Percentiles rank a stretch among this genome's conserved stretches.
phyloP scores from a whole-genome alignment of 2,888 invertebrate species.

The Kuschelorhynchus macadamiae region DNA sequence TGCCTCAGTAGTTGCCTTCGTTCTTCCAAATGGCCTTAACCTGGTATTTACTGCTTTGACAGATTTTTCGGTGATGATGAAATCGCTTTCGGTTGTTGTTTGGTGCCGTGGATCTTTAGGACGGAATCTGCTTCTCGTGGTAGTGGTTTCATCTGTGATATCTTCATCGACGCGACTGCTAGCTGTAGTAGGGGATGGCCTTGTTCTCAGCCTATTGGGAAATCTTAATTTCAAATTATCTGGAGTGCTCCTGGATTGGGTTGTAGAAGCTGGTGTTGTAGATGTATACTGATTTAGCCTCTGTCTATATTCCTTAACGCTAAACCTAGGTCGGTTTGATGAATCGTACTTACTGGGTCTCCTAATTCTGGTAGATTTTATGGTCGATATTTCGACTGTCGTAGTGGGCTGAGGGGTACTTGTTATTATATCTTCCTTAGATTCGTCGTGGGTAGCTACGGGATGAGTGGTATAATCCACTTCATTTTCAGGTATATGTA shows the following conservation, averaged over 20 bases:
- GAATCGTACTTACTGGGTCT: constrained; percentile 72
- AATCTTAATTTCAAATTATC: constrained; percentile 66
- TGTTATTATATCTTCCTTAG: constrained; percentile 46
- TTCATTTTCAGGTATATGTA: constrained; percentile 62
- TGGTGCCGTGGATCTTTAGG: constrained; percentile 66
- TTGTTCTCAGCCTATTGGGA: constrained; percentile 50
- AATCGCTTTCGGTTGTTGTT: constrained; percentile 50
- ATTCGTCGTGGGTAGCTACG: constrained; percentile 23
- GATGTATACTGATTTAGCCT: constrained; percentile 73
- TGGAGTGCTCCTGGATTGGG: constrained; percentile 36
- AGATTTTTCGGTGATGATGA: constrained; percentile 59
- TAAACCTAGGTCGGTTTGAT: constrained; percentile 78
- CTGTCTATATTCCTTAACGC: constrained; percentile 82
- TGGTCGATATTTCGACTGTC: constrained; percentile 58
- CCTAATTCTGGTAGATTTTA: constrained; percentile 58
- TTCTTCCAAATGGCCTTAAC: constrained; percentile 63
- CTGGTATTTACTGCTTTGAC: constrained; percentile 62
- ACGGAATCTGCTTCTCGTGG: constrained; percentile 60
- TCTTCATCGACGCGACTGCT: constrained; percentile 64
- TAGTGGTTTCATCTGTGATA: constrained; percentile 61
- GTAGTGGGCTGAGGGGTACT: constrained; percentile 64
- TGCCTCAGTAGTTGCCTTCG: constrained; percentile 60
- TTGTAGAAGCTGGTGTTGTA: constrained; percentile 64
- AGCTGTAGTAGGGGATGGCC: constrained; percentile 62
- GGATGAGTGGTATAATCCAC: constrained; percentile 59